Percentiles rank a stretch among this genome's conserved stretches.
phyloP scores from a whole-genome alignment of 2,797 vertebrate species.

The Microctenopoma steveboyesi region DNA sequence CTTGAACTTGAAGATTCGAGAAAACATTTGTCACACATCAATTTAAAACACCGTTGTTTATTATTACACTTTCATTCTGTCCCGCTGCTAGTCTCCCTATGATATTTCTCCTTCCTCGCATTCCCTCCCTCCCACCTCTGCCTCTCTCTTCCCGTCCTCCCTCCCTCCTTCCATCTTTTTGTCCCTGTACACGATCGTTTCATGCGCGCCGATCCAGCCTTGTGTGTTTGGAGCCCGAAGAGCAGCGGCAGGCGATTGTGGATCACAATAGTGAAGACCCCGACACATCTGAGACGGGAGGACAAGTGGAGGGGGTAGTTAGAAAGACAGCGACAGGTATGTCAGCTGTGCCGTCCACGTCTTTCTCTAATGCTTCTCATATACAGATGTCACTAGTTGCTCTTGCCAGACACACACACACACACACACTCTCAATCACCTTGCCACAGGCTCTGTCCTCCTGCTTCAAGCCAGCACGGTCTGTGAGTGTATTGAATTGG shows the following conservation, averaged over 20 bases:
- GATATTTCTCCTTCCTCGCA: constrained; percentile 36
- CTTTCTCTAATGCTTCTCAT: constrained; percentile 90
- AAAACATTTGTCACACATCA: no score
- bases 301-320: not conserved
- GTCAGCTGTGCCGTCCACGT: constrained; percentile 53
- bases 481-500: constrained; percentile 69
- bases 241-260: constrained; percentile 92
- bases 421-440: constrained; percentile 67
- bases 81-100: constrained; percentile 46
- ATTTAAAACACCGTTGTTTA: no score
- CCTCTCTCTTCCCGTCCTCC: constrained; percentile 13
- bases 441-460: constrained; percentile 81
- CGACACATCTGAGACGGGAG: constrained; percentile 74
- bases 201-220: constrained; percentile 67
- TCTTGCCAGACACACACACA: constrained; percentile 81
- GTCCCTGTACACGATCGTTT: constrained; percentile 57
- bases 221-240: constrained; percentile 81
- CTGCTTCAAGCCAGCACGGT: constrained; percentile 68
- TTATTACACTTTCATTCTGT: constrained; percentile 47
- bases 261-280: constrained; percentile 92
- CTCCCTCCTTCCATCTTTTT: constrained; percentile 34
- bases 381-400: constrained; percentile 93
- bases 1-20: constrained; percentile 8
- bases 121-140: constrained; percentile 31
- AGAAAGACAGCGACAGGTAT: constrained; percentile 21